A percentile compares a stretch with the other conserved stretches of the same genome.
These are phyloP conservation scores for Sciurus vulgaris DNA, from an alignment of 2,797 vertebrate species.

Conservation along the genomic window DNA sequence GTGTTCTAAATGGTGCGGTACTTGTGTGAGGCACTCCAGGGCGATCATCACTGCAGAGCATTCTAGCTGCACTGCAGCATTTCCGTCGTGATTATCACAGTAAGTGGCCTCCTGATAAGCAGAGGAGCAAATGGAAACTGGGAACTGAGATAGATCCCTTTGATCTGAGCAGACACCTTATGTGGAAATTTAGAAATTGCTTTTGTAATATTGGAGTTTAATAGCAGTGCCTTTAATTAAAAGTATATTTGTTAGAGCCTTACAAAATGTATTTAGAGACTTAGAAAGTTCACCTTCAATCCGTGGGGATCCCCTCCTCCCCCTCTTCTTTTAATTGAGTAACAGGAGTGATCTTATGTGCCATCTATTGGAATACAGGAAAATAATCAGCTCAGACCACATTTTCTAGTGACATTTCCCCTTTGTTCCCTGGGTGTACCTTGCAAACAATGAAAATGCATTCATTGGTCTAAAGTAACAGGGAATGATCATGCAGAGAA, in stretches of 20 bases:
- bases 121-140: conserved; percentile 3
- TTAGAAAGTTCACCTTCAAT: conserved; percentile 4
- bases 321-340: not conserved
- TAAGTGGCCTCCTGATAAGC: not conserved
- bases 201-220: conserved; percentile 40
- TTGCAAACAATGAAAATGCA: not conserved
- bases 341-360: conserved; percentile 87
- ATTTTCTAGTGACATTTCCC: conserved; percentile 6
- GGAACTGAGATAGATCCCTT: conserved; percentile 12
- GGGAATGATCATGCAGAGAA: not conserved
- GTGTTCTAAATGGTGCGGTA: not conserved
- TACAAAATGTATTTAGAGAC: not conserved
- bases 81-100: not conserved
- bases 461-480: not conserved
- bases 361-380: conserved; percentile 87
- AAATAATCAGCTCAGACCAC: conserved; percentile 76
- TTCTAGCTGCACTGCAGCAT: not conserved
- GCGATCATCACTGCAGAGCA: not conserved
- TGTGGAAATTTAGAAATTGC: not conserved
- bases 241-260: not conserved
- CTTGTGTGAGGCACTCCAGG: not conserved
- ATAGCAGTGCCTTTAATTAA: not conserved
- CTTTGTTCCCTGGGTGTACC: not conserved
- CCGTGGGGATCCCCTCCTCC: not conserved
- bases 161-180: not conserved